These are phyloP conservation scores for Thripadectes ignobilis DNA, from an alignment of 2,797 vertebrate genomes.

Conservation along the genomic window DNA sequence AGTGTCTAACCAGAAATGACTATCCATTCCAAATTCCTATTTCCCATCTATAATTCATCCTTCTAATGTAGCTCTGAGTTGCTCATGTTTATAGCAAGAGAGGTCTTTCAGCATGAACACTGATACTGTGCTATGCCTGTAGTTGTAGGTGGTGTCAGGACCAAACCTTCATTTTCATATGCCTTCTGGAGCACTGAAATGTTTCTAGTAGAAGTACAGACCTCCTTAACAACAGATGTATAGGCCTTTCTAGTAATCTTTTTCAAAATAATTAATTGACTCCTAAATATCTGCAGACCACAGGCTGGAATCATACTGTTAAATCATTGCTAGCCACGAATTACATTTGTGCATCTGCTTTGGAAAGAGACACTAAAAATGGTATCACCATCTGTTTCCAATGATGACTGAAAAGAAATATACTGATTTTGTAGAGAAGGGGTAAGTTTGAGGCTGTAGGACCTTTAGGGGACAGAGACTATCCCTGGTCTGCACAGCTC, in stretches of 20 bases:
- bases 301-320: conserved; percentile 15
- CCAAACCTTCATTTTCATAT: conserved; percentile 6
- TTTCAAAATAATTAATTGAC: conserved; percentile 22
- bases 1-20: conserved; percentile 41
- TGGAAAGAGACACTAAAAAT: conserved; percentile 21
- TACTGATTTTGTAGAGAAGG: neutral
- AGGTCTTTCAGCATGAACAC: neutral
- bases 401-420: neutral
- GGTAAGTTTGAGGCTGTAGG: neutral
- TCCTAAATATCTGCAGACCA: neutral
- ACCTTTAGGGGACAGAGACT: neutral
- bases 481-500: neutral
- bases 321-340: neutral
- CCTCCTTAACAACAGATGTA: neutral
- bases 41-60: conserved; percentile 66
- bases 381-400: conserved; percentile 14
- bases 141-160: conserved; percentile 5
- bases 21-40: conserved; percentile 57
- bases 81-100: conserved; percentile 20
- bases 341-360: conserved; percentile 5
- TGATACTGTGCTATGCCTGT: neutral
- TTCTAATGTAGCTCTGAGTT: conserved; percentile 37
- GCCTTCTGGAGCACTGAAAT: neutral
- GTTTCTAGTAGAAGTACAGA: neutral
- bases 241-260: neutral